A percentile compares a stretch with the other conserved stretches of the same genome.
These are phyloP conservation scores for Toxotes chatareus DNA, from an alignment of 2,113 vertebrate genomes.

Conservation along the genomic window DNA sequence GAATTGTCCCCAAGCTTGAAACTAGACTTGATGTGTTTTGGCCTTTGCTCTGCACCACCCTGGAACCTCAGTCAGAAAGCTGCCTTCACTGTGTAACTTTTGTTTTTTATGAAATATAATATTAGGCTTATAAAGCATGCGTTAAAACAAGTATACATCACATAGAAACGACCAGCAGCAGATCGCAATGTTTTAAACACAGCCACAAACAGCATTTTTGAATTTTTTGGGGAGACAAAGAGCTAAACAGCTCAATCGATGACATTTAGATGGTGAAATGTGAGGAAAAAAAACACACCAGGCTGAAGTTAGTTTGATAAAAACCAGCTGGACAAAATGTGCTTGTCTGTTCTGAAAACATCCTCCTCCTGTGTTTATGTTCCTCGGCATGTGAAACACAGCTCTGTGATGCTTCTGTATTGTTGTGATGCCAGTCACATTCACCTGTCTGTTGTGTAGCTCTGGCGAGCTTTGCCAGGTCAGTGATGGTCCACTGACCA, in stretches of 20 bases:
- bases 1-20: too few species aligned
- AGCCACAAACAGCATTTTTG: too few species aligned
- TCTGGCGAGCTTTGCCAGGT: slow-evolving; percentile 7
- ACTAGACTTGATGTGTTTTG: too few species aligned
- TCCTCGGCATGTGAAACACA: neutral
- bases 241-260: neutral
- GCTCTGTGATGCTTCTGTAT: neutral
- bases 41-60: too few species aligned
- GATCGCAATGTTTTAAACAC: neutral
- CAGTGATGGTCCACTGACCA: slow-evolving; percentile 10
- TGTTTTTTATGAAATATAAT: neutral
- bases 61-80: too few species aligned
- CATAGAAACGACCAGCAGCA: neutral
- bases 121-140: neutral
- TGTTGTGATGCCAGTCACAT: slow-evolving; percentile 3
- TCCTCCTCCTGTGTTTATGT: neutral
- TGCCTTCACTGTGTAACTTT: too few species aligned
- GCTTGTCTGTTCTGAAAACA: too few species aligned
- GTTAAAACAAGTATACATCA: neutral
- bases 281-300: neutral
- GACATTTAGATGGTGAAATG: neutral
- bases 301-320: neutral
- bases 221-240: neutral
- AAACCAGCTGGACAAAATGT: neutral
- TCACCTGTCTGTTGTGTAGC: slow-evolving; percentile 21